Base-by-base conservation (phyloP, 2,888 invertebrate species). In the Cerastis rubricosa region DNA sequence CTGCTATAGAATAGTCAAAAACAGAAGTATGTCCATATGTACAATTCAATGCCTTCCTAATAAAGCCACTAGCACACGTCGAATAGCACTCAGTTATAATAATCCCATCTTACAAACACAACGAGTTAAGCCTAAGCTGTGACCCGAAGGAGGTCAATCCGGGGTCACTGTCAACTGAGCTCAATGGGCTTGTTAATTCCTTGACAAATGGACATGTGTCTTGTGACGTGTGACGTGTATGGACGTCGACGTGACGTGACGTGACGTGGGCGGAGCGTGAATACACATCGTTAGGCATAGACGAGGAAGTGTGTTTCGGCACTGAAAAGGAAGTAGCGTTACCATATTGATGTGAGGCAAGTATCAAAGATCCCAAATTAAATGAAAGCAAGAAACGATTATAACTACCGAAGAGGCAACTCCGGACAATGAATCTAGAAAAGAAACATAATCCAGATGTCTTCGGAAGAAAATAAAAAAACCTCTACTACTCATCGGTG, bases 111-210 rank as follows among this genome's bases (percentile, higher is more conserved):
- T 77, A 76, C 45, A 54, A 14, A 65, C 76, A 74, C 40, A 49
- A n/a, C 65, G 68, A 47, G 61, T 45, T 47, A 22, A 69, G 63
- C 19, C 51, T 71, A 71, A 78, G 78, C 68, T 69, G 81, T 67
- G 86, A 66, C 63, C 81, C 66, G 57, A 51, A 7, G 51, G 66
- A 76, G 86, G 80, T 81, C 81, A 76, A 72, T 57, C 72, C 78
- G 78, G 70, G 82, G 74, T 71, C 82, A 74, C 79, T 85, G 87
- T 80, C 88, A 74, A 69, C 78, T 25, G 54, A 25, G 76, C 82
- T 79, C 86, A 79, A 81, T 74, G 74, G 49, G 35, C 76, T 81
- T 81, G 83, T 83, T 88, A 85, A 88, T 85, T 80, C 78, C 74
- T 83, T 85, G 83, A 88, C 78, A 87, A 84, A 88, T 87, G 66